Percentiles rank a stretch among this genome's conserved stretches.
Conservation (phyloP, 1,140 invertebrate species). For the Ceratosolen solmsi region DNA sequence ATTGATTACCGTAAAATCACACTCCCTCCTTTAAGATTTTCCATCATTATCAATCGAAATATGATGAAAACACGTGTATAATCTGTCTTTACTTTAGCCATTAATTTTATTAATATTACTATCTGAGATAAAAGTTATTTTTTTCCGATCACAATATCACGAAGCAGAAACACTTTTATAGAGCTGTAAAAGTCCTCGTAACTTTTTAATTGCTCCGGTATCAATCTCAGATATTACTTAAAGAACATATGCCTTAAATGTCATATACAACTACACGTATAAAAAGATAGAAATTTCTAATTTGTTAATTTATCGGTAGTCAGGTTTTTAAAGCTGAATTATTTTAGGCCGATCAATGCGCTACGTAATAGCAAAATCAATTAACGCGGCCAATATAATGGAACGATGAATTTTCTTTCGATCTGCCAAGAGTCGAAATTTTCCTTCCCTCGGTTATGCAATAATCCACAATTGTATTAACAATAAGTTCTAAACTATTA, state of each 20-base stretch:
- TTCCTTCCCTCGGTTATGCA: too few relatives aligned
- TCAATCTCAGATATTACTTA: background rate
- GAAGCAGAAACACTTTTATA: conserved; percentile 1
- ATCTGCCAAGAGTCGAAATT: too few relatives aligned
- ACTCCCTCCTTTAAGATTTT: background rate
- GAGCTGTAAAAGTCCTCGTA: background rate
- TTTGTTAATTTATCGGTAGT: too few relatives aligned
- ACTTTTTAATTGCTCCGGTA: conserved; percentile 12
- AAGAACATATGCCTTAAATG: background rate
- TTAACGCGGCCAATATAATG: too few relatives aligned
- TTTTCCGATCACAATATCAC: background rate
- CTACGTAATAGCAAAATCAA: too few relatives aligned
- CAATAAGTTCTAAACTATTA: background rate
- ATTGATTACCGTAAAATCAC: background rate
- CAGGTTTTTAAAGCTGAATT: too few relatives aligned
- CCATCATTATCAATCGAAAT: background rate
- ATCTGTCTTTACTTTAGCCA: background rate
- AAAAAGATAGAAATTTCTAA: background rate
- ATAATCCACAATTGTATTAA: too few relatives aligned
- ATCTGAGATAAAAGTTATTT: background rate
- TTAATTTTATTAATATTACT: background rate
- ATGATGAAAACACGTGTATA: background rate
- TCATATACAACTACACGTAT: background rate
- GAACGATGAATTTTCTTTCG: too few relatives aligned
- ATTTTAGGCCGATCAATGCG: too few relatives aligned